Evolutionary conservation across 1,140 invertebrate species (phyloP).

Genomic region (Drosophila baimaii): DNA sequence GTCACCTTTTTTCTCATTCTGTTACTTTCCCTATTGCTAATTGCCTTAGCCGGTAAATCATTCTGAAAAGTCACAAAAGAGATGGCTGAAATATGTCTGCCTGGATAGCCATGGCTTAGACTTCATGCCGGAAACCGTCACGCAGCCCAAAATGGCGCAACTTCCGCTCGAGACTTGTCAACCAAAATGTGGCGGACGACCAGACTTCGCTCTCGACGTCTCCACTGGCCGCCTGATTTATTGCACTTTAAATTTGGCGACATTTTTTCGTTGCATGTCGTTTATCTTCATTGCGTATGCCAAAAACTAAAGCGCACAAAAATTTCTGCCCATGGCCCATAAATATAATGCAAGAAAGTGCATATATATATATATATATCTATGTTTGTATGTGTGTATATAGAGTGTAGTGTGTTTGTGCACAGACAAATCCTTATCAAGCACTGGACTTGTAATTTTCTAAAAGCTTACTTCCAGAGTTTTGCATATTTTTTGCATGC

Average conservation of each 20-base stretch:
- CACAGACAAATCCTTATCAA: conserved; percentile 36
- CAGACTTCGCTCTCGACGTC: conserved; percentile 32
- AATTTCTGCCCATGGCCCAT: conserved; percentile 33
- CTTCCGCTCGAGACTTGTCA: conserved; percentile 67
- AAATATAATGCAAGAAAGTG: conserved; percentile 24
- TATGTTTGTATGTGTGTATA: too few species aligned
- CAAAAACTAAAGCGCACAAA: conserved; percentile 57
- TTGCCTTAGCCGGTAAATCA: conserved; percentile 54
- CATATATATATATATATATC: conserved; percentile 15
- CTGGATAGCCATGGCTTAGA: conserved; percentile 56
- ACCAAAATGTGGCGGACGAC: conserved; percentile 54
- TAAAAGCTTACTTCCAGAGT: conserved; percentile 69
- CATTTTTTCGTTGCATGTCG: conserved; percentile 72
- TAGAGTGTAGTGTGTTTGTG: conserved; percentile 12
- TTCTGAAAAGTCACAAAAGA: conserved; percentile 11
- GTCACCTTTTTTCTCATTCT: neutral
- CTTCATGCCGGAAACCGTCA: conserved; percentile 59
- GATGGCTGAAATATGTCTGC: conserved; percentile 58
- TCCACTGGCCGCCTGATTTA: conserved; percentile 71
- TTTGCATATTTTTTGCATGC: conserved; percentile 77
- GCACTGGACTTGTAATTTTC: conserved; percentile 72
- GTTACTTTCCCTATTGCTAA: conserved; percentile 37
- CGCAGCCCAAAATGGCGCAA: conserved; percentile 67
- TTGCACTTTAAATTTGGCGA: conserved; percentile 77
- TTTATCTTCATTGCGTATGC: conserved; percentile 79